These are phyloP conservation scores for Corythornis cristatus DNA, from an alignment of 2,113 vertebrate species.

Conservation along the genomic window DNA sequence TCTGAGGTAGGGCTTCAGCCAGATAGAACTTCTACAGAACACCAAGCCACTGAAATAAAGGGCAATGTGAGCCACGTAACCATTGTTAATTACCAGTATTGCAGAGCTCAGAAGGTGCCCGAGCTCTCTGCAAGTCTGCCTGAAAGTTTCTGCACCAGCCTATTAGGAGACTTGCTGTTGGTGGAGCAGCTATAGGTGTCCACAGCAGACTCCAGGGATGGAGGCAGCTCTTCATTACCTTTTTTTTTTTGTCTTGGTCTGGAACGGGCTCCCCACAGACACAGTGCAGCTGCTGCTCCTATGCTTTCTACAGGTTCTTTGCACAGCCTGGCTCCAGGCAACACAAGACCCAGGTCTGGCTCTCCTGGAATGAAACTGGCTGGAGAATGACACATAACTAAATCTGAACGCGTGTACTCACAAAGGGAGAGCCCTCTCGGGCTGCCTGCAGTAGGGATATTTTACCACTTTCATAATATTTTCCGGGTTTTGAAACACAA, in stretches of 20 bases:
- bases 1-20: not conserved
- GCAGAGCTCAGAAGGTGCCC: not conserved
- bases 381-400: constrained; percentile 42
- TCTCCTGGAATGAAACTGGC: not conserved
- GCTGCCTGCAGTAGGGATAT: constrained; percentile 22
- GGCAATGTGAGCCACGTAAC: fast-evolving
- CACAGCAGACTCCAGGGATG: not conserved
- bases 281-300: not conserved
- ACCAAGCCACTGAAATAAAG: not conserved
- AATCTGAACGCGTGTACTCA: constrained; percentile 16
- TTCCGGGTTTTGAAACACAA: constrained; percentile 59
- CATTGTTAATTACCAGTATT: fast-evolving
- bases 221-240: not conserved
- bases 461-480: constrained; percentile 72
- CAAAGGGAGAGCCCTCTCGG: constrained; percentile 30
- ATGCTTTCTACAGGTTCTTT: not conserved
- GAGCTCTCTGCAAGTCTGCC: not conserved
- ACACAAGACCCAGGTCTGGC: not conserved
- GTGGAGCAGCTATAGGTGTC: fast-evolving
- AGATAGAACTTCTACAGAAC: not conserved
- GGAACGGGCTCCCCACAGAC: not conserved
- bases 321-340: not conserved
- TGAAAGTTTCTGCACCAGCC: fast-evolving
- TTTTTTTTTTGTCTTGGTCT: not conserved
- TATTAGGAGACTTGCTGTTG: fast-evolving